Percentiles rank a stretch among this genome's conserved stretches.
Evolutionary conservation across 2,797 vertebrate genomes (phyloP).

Genomic region (Phyllotis vaccarum): DNA sequence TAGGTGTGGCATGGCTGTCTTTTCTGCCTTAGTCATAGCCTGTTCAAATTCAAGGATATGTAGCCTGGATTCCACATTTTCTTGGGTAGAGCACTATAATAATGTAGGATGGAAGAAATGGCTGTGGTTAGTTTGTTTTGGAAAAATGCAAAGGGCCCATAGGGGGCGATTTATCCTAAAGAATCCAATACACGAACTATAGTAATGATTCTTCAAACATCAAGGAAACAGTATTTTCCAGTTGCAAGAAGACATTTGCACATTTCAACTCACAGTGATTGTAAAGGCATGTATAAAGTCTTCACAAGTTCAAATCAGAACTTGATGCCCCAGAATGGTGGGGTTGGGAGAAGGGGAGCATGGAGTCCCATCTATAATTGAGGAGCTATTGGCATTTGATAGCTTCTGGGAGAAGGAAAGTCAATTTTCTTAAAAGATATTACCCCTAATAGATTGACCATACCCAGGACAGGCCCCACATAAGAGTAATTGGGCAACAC

Average conservation of each 20-base stretch:
- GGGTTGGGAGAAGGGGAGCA: background rate
- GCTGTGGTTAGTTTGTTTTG: background rate
- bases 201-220: background rate
- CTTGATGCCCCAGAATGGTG: background rate
- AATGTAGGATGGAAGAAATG: background rate
- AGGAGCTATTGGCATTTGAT: background rate
- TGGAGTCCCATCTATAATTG: background rate
- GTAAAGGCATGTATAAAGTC: background rate
- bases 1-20: background rate
- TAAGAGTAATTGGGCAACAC: background rate
- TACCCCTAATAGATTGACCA: accelerated
- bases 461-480: background rate
- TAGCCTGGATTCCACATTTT: background rate
- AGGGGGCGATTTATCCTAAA: background rate
- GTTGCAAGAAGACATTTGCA: background rate
- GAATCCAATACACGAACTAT: background rate
- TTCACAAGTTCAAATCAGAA: background rate
- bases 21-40: background rate
- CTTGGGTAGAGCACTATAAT: background rate
- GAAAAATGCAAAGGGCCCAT: background rate
- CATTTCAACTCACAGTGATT: background rate
- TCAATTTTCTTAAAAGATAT: background rate
- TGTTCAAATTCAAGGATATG: constrained; percentile 2
- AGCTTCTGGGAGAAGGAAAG: background rate
- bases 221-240: background rate